phyloP scores from a whole-genome alignment of 2,113 vertebrate species.

The Syngnathoides biaculeatus region DNA sequence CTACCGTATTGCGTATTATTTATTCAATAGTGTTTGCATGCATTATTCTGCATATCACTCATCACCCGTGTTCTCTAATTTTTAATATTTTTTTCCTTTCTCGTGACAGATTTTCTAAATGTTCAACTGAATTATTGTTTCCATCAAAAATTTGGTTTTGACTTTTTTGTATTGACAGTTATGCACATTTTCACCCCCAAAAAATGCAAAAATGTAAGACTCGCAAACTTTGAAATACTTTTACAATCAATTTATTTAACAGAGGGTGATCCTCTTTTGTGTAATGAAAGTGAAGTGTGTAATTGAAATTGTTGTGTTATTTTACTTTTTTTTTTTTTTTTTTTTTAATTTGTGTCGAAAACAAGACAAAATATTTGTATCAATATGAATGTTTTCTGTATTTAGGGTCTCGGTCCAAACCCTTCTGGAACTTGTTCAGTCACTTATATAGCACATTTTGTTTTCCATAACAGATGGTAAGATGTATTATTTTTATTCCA shows the following conservation, averaged over 20 bases:
- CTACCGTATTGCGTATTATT: conserved; percentile 28
- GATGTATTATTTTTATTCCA: background rate
- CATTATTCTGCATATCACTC: conserved; percentile 33
- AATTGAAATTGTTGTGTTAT: background rate
- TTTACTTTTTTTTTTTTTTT: too few relatives aligned
- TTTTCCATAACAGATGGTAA: background rate
- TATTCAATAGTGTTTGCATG: conserved; percentile 48
- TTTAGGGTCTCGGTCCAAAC: background rate
- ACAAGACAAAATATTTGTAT: background rate
- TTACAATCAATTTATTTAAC: background rate
- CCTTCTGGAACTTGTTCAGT: background rate
- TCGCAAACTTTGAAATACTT: background rate
- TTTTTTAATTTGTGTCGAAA: background rate
- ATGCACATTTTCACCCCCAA: background rate
- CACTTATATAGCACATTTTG: background rate
- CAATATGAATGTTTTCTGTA: background rate
- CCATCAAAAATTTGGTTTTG: conserved; percentile 25
- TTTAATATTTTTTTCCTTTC: background rate
- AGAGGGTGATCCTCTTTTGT: background rate
- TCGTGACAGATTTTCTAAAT: background rate
- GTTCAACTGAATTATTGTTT: conserved; percentile 4
- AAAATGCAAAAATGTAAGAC: background rate
- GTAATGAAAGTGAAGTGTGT: background rate
- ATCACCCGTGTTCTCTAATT: background rate
- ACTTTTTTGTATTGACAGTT: conserved; percentile 17